A percentile compares a stretch with the other conserved stretches of the same genome.
Evolutionary conservation across 2,888 invertebrate species (phyloP).

Genomic region (Conistra vaccinii): DNA sequence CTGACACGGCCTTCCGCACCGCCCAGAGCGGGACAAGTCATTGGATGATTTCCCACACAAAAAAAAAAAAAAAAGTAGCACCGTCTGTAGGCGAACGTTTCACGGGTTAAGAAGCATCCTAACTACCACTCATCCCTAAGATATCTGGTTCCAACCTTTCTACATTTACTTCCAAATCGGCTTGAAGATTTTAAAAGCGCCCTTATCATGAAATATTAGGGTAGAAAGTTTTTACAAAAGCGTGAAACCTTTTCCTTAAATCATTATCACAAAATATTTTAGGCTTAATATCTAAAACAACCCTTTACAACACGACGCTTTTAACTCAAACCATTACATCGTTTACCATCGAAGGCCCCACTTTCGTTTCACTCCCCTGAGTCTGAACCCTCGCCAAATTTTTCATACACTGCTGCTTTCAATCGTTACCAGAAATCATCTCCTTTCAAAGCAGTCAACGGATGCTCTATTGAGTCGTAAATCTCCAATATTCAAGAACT

Average conservation of each 20-base stretch:
- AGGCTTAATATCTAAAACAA: conserved; percentile 32
- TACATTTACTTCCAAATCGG: not conserved
- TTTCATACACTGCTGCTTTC: conserved; percentile 18
- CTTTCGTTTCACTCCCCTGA: conserved; percentile 37
- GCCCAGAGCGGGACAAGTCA: too few species aligned
- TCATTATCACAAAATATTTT: conserved; percentile 37
- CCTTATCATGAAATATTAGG: conserved; percentile 19
- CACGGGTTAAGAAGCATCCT: not conserved
- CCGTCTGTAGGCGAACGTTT: too few species aligned
- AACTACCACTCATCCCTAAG: too few species aligned
- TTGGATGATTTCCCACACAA: too few species aligned
- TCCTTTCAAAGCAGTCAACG: conserved; percentile 29
- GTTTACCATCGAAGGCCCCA: conserved; percentile 53
- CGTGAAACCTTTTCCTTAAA: conserved; percentile 6
- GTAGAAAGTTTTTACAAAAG: conserved; percentile 33
- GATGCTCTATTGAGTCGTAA: conserved; percentile 13
- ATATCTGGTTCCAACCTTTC: not conserved
- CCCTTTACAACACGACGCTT: conserved; percentile 44
- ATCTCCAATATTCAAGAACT: conserved; percentile 16
- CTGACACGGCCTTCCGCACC: too few species aligned
- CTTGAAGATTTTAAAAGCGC: conserved; percentile 7
- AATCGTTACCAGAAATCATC: conserved; percentile 2
- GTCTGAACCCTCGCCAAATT: conserved; percentile 3
- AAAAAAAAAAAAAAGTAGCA: too few species aligned
- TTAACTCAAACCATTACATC: conserved; percentile 45